Evolutionary conservation across 2,113 vertebrate genomes (phyloP).

Genomic region (Lagopus muta): DNA sequence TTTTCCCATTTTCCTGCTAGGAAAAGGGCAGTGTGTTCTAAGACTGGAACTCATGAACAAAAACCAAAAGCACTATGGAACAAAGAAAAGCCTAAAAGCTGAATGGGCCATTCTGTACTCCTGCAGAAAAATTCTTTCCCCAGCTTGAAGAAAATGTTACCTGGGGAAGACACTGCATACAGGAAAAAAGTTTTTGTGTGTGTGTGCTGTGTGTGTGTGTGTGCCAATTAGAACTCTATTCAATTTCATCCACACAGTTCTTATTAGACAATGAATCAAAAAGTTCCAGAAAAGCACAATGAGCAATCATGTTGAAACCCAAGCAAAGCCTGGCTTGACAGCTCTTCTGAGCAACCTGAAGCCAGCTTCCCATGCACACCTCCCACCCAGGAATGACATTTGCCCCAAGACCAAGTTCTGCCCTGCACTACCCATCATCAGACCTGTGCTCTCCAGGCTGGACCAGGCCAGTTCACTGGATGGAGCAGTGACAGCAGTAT

Average conservation of each 20-base stretch:
- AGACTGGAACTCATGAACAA: not conserved
- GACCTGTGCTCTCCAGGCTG: not conserved
- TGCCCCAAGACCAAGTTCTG: not conserved
- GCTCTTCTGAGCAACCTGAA: not conserved
- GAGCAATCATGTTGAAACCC: not conserved
- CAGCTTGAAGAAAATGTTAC: not conserved
- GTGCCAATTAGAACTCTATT: not conserved
- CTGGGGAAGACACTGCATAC: not conserved
- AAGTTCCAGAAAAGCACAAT: not conserved
- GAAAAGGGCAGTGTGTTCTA: slow-evolving; percentile 20
- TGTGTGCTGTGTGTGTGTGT: rapidly evolving
- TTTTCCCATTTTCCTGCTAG: not conserved
- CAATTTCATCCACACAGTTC: not conserved
- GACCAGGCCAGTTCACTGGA: not conserved
- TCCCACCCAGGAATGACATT: not conserved
- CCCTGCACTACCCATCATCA: not conserved
- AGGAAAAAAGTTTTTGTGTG: not conserved
- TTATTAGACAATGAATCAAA: not conserved
- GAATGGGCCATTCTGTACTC: not conserved
- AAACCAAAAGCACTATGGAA: not conserved
- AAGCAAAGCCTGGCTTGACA: not conserved
- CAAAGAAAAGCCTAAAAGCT: not conserved
- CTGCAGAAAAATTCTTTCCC: not conserved
- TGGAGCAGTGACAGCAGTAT: not conserved
- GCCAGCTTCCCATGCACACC: not conserved